phyloP scores from a whole-genome alignment of 2,888 invertebrate genomes.

The Harpalus rubripes region DNA sequence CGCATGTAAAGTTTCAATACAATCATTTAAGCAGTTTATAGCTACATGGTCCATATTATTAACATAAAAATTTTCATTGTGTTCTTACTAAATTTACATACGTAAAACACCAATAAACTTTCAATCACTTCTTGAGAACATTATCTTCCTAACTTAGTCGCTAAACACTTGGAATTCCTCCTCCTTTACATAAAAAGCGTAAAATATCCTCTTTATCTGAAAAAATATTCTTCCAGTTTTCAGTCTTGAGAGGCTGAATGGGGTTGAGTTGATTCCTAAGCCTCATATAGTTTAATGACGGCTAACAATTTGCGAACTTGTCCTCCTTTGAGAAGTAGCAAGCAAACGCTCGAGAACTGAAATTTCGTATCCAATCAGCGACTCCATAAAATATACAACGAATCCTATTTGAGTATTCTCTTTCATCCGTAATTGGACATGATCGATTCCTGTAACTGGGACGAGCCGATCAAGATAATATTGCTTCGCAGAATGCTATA shows the following conservation, averaged over 20 bases:
- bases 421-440: constrained; percentile 66
- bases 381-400: constrained; percentile 64
- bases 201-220: not conserved
- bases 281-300: constrained; percentile 44
- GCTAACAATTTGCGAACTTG: constrained; percentile 45
- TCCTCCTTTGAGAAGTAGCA: constrained; percentile 46
- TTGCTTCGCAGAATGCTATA: not conserved
- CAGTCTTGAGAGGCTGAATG: not conserved
- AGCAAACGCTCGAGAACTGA: constrained; percentile 16
- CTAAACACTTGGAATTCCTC: not conserved
- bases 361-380: constrained; percentile 61
- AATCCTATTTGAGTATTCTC: constrained; percentile 65
- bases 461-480: constrained; percentile 44
- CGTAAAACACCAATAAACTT: not conserved
- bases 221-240: not conserved
- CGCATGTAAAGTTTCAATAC: no score
- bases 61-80: no score
- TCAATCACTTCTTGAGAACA: not conserved
- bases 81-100: no score
- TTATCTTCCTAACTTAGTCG: not conserved
- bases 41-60: no score
- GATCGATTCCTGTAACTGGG: constrained; percentile 53
- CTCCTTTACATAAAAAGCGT: not conserved
- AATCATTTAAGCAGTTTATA: no score
- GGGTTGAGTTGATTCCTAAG: not conserved